Conservation (phyloP, 2,888 invertebrate species). For the Girardia tigrina region DNA sequence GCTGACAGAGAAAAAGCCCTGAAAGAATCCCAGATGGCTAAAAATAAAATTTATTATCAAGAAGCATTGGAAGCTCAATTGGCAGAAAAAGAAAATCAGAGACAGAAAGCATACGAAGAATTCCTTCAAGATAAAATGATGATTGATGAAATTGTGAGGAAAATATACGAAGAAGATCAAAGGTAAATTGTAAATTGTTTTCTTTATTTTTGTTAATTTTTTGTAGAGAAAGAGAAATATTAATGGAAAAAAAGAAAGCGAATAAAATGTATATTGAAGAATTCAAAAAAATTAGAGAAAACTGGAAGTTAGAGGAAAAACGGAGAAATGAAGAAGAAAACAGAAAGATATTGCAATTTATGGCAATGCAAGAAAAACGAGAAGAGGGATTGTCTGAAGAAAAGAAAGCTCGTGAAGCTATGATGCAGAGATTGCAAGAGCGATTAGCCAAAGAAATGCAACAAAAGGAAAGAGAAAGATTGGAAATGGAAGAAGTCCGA, state of each 20-base stretch:
- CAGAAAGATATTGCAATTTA: constrained; percentile 43
- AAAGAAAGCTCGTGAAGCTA: constrained; percentile 43
- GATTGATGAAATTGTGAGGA: constrained; percentile 50
- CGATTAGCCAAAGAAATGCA: constrained; percentile 48
- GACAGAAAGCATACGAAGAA: constrained; percentile 49
- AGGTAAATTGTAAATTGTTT: constrained; percentile 39
- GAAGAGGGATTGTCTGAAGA: constrained; percentile 42
- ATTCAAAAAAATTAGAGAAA: constrained; percentile 44
- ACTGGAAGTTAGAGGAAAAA: constrained; percentile 46
- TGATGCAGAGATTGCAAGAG: constrained; percentile 47
- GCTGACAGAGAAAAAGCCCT: constrained; percentile 43
- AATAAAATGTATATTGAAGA: constrained; percentile 46
- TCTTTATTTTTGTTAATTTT: constrained; percentile 15
- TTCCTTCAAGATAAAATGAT: constrained; percentile 50
- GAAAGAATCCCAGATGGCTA: constrained; percentile 39
- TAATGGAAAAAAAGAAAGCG: constrained; percentile 43
- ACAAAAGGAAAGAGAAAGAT: constrained; percentile 45
- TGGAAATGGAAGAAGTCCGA: constrained; percentile 43
- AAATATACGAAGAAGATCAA: constrained; percentile 50
- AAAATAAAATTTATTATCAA: constrained; percentile 43
- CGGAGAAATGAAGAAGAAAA: constrained; percentile 48
- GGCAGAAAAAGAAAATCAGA: constrained; percentile 47
- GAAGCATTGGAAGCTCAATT: constrained; percentile 49
- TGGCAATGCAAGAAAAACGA: constrained; percentile 42
- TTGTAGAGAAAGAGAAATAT: constrained; percentile 44